These are phyloP conservation scores for Nymphicus hollandicus DNA, from an alignment of 2,113 vertebrate species.

Conservation along the genomic window DNA sequence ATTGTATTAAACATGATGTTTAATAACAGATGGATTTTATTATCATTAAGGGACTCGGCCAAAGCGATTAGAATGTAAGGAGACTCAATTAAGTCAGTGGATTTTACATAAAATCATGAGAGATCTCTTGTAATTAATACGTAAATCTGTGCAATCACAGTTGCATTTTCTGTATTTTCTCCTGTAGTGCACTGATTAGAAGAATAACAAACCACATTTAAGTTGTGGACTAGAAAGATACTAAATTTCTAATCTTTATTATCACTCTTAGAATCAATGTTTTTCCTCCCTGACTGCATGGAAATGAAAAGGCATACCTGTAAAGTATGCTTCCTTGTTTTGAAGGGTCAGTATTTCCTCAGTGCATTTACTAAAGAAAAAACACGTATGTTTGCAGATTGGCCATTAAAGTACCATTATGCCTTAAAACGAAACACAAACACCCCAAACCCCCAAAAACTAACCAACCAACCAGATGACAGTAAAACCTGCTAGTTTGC, in stretches of 20 bases:
- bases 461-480: neutral
- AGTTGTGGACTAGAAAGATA: constrained; percentile 55
- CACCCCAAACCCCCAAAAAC: neutral
- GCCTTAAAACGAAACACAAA: neutral
- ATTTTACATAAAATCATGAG: constrained; percentile 35
- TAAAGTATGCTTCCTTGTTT: neutral
- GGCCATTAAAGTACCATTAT: neutral
- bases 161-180: constrained; percentile 31
- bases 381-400: neutral
- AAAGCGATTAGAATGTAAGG: constrained; percentile 3
- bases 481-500: neutral
- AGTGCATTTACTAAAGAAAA: neutral
- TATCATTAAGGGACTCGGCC: neutral
- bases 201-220: constrained; percentile 27
- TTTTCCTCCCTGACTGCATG: neutral
- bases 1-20: constrained; percentile 11
- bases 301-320: neutral
- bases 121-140: constrained; percentile 22
- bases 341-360: neutral
- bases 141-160: constrained; percentile 36
- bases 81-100: neutral
- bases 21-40: constrained; percentile 51
- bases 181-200: constrained; percentile 47
- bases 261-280: constrained; percentile 13
- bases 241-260: constrained; percentile 64